Evolutionary conservation across 1,140 invertebrate genomes (phyloP), one percentile per base, ranked within the genome.

Genomic region (Dufourea novaeangliae): DNA sequence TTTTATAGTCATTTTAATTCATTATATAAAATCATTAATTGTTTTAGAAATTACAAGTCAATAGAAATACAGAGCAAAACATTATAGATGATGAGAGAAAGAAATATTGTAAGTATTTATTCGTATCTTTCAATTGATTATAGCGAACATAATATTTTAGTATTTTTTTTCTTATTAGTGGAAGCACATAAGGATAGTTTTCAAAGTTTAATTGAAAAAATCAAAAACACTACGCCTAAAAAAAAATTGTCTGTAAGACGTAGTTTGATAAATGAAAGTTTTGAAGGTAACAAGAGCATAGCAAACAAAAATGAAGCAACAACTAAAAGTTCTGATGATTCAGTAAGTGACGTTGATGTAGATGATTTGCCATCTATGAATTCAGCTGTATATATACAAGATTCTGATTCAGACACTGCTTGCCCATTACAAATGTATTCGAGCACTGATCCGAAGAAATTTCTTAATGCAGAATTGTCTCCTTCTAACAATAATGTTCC

Each of bases 21-120:
- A 73, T 34, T 50, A n/a, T 66, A 29, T 69, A n/a, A n/a, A n/a
- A n/a, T 32, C 54, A 54, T 67, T 73, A 32, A 78, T 73, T 70
- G 61, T 86, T 87, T 22, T 63, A 91, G 90, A 89, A 72, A 70
- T 73, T 92, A 8, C 83, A 89, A 82, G 67, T 92, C 2, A 90
- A 89, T 63, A 88, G 85, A 80, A 92, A 91, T 79, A 82, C 86
- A 17, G 88, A 89, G 78, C 82, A 91, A 63, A 89, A 91, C 79
- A 20, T 86, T n/a, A 91, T 93, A 82, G 92, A 93, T 66, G 85
- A 91, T 39, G 89, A 86, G 41, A 89, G 92, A 32, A 92, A 90
- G 71, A 90, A 92, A 76, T 93, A 93, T 83, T 82, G 93, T 93
- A 87, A 88, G 92, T 92, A 78, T 67, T 62, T 12, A n/a, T n/a